Evolutionary conservation across 1,140 invertebrate species (phyloP).

Genomic region (Diabrotica virgifera): DNA sequence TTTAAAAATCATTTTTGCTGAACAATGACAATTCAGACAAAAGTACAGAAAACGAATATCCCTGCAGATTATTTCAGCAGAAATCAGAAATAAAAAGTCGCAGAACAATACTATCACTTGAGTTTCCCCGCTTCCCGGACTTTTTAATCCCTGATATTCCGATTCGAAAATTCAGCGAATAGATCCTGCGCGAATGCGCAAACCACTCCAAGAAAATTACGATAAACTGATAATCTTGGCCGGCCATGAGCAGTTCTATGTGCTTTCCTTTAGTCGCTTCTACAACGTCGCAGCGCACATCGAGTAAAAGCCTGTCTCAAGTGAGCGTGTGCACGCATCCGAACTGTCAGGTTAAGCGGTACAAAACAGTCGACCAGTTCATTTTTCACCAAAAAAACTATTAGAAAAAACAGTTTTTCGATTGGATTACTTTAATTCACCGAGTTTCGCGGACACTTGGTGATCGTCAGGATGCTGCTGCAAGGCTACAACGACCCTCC

Average conservation of each 20-base stretch:
- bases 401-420: neutral
- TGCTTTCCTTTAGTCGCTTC: conserved; percentile 8
- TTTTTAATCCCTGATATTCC: too few species aligned
- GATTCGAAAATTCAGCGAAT: too few species aligned
- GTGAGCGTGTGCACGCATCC: neutral
- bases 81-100: too few species aligned
- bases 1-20: too few species aligned
- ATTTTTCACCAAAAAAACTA: neutral
- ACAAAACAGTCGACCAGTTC: neutral
- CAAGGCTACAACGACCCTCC: conserved; percentile 21
- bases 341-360: neutral
- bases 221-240: neutral
- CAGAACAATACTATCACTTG: too few species aligned
- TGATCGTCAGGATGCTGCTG: conserved; percentile 27
- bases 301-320: neutral
- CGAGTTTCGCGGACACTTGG: neutral
- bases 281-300: conserved; percentile 4
- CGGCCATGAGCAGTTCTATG: neutral
- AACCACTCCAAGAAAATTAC: neutral
- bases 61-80: too few species aligned
- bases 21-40: too few species aligned
- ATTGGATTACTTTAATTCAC: neutral
- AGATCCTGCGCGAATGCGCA: too few species aligned
- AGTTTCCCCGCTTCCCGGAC: too few species aligned
- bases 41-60: too few species aligned